Evolutionary conservation across 1,140 invertebrate genomes (phyloP), one percentile per base, ranked within the genome.

Genomic region (Magallana ariakensis): DNA sequence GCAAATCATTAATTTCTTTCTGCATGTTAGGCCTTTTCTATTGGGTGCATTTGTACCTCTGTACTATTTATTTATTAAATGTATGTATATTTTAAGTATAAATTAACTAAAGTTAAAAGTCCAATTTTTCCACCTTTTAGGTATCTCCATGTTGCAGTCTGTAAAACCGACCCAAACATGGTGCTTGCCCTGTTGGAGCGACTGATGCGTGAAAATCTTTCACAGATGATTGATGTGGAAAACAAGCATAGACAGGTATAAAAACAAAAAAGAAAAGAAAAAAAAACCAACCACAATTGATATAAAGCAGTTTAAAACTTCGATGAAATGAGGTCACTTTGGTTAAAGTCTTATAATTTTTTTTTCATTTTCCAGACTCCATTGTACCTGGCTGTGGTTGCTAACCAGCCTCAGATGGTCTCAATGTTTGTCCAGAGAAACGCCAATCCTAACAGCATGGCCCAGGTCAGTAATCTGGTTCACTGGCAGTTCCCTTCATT

Each of bases 321-420:
- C 33, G 5, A 46, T 46, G 4, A 26, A 11, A 60, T 60, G 22
- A 33, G 60, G 19, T 19, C 26, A 57, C 60, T 57, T 22, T 26
- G 19, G 46, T 6, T n/a, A 70, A 55, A 56, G 19, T 54, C 54
- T 19, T 83, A 22, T 83, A n/a, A n/a, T 10, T 83, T 10, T 57
- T 26, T 53, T 19, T 58, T 19, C 54, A 2, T 85, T 85, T 95
- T 94, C 33, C 93, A 97, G 97, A 96, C 97, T 8, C 95, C 97
- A 1, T 93, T 97, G 4, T 97, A 97, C 92, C 94, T 97, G 55
- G 97, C 97, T 22, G 97, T 96, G 84, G 96, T 96, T 80, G 96
- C 96, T 1, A 97, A 97, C 91, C 96, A 97, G 87, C 94, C 95
- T 2, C 96, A 97, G 80, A 96, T 96, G 57, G 96, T 97, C 0